Percentiles rank a stretch among this genome's conserved stretches.
phyloP scores from a whole-genome alignment of 2,113 vertebrate species.

The Thinocorus orbignyianus region DNA sequence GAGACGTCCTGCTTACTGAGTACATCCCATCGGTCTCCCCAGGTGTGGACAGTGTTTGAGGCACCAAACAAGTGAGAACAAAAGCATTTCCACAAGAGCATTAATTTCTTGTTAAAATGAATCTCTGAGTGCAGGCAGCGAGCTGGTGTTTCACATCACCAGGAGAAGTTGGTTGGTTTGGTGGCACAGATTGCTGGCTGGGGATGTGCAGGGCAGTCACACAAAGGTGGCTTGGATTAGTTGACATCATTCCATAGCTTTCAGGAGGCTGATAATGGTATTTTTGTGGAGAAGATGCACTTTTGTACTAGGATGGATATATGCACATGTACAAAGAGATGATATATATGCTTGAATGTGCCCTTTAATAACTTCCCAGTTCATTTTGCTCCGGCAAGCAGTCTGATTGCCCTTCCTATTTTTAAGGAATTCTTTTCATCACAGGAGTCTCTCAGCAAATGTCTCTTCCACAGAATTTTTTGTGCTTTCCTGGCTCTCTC shows the following conservation, averaged over 20 bases:
- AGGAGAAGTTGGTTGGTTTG: background rate
- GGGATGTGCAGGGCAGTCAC: too few species aligned
- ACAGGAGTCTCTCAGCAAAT: background rate
- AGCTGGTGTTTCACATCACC: background rate
- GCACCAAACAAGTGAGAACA: background rate
- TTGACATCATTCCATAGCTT: background rate
- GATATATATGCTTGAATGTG: background rate
- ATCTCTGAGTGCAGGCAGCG: background rate
- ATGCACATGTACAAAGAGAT: background rate
- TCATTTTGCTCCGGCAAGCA: background rate
- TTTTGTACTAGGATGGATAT: background rate
- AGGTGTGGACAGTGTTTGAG: background rate
- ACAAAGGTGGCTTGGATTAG: background rate
- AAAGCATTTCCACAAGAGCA: background rate
- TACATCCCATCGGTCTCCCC: background rate
- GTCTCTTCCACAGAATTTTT: background rate
- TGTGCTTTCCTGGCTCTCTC: background rate
- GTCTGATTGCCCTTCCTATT: background rate
- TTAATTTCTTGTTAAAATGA: background rate
- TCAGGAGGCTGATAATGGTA: background rate
- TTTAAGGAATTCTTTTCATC: background rate
- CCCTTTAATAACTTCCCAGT: background rate
- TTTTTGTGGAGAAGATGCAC: background rate
- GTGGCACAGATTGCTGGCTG: background rate
- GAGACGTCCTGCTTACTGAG: accelerated